Evolutionary conservation across 2,113 vertebrate genomes (phyloP).

Genomic region (Bungarus multicinctus): DNA sequence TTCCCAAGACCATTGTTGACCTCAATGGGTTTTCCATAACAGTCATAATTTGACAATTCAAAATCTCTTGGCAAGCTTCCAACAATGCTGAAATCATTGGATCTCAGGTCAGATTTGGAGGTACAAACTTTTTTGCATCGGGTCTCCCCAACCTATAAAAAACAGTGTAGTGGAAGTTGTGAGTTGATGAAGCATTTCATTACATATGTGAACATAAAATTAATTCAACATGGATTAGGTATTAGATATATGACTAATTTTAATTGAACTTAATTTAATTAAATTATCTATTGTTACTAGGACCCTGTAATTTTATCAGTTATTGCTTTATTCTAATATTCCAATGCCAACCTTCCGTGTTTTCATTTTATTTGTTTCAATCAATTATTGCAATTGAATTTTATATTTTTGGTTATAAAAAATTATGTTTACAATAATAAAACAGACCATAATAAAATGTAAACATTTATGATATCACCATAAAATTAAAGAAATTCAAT

Average conservation of each 20-base stretch:
- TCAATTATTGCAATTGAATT: background rate
- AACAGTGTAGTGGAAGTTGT: slow-evolving; percentile 48
- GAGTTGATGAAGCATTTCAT: slow-evolving; percentile 24
- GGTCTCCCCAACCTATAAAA: slow-evolving; percentile 88
- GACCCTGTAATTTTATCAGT: background rate
- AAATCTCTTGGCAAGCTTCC: slow-evolving; percentile 98
- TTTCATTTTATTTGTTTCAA: background rate
- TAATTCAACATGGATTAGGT: background rate
- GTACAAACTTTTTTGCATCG: slow-evolving; percentile 99
- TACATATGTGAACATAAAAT: slow-evolving; percentile 12
- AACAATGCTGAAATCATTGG: slow-evolving; percentile 98
- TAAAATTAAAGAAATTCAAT: background rate
- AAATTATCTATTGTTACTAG: background rate
- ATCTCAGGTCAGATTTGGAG: slow-evolving; percentile 95
- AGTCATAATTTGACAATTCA: slow-evolving; percentile 98
- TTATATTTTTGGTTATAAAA: background rate
- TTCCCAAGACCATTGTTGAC: slow-evolving; percentile 80
- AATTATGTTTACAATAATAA: background rate
- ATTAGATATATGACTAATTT: background rate
- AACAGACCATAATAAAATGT: background rate
- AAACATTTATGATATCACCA: background rate
- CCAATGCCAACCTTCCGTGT: background rate
- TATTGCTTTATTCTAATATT: background rate
- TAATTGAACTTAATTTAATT: background rate
- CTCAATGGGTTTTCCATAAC: slow-evolving; percentile 95